These are phyloP conservation scores for Leucania comma DNA, from an alignment of 2,888 invertebrate species.

Conservation along the genomic window DNA sequence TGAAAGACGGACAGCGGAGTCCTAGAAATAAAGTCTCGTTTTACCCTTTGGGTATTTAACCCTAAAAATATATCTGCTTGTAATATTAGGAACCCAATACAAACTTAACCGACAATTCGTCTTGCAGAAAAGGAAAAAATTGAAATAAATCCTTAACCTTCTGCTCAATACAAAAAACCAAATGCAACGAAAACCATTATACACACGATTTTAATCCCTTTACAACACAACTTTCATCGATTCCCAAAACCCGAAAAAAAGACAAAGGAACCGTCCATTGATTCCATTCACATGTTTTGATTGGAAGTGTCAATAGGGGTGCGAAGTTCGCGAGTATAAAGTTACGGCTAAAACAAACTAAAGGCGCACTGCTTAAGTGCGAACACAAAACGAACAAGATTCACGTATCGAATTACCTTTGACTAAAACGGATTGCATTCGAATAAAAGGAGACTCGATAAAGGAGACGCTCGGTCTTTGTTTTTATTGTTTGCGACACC, in stretches of 20 bases:
- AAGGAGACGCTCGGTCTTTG: constrained; percentile 62
- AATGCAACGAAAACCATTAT: not conserved
- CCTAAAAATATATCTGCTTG: not conserved
- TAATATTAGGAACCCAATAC: not conserved
- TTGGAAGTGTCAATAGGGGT: constrained; percentile 89
- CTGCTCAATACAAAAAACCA: not conserved
- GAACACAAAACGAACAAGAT: constrained; percentile 88
- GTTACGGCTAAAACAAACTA: constrained; percentile 87
- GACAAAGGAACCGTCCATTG: constrained; percentile 53
- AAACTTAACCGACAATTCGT: not conserved
- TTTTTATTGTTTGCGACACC: constrained; percentile 60
- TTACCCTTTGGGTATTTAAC: too few species aligned
- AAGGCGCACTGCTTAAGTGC: constrained; percentile 88
- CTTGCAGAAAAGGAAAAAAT: not conserved
- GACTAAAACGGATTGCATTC: constrained; percentile 85
- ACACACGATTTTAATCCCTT: constrained; percentile 28
- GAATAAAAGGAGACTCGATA: constrained; percentile 79
- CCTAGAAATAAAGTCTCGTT: too few species aligned
- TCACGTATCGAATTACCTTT: constrained; percentile 88
- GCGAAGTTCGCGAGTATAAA: constrained; percentile 83
- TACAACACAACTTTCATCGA: constrained; percentile 44
- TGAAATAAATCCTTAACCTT: not conserved
- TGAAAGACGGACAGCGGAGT: too few species aligned
- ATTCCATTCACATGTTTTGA: constrained; percentile 83
- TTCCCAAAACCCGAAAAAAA: constrained; percentile 39